Base-by-base conservation (phyloP, 2,888 invertebrate species). In the Helleia helle region DNA sequence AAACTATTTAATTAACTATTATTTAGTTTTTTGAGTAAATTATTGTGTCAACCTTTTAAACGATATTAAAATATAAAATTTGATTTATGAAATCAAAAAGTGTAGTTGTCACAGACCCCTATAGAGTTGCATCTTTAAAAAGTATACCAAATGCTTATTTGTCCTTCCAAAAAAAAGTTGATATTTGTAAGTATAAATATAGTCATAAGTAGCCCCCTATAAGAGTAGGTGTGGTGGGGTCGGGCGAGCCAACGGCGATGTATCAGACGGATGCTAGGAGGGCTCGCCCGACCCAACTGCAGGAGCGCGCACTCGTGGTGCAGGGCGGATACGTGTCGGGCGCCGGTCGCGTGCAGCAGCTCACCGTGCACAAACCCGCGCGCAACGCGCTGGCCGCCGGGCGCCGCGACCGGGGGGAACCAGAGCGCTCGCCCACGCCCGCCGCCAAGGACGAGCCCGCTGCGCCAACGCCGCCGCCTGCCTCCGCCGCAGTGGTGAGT, bases 311-410 rank as follows among this genome's bases (percentile, higher is more conserved):
- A 63, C 86, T 85, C 65, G 88, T 81, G 73, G 89, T 89, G 53
- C 89, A 89, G 88, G 89, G 89, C 54, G 89, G 89, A 41, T 89
- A 89, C 73, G 88, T 89, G 51, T 84, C 87, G 34, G 22, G 88
- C 27, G 15, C 30, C 5, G 89, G 88, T 27, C 87, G 89, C 50
- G 87, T 87, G 49, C 75, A 72, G 61, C 81, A 84, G 54, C 86
- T 95, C 34, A 91, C 92, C 64, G 91, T 94, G 41, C 73, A 61
- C 26, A 93, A 92, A 80, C 92, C 92, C 71, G 86, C 34, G 22
- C 34, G 90, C 38, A 96, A 96, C 81, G 90, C 95, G 39, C 86
- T 96, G 49, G 83, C 83, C 39, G 62, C 58, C 8, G n/a, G n/a
- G n/a, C 66, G 62, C 46, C 3, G 62, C 45, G 65, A 67, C 55